These are phyloP conservation scores for Rhamnusium bicolor DNA, from an alignment of 2,888 invertebrate genomes.

Conservation along the genomic window DNA sequence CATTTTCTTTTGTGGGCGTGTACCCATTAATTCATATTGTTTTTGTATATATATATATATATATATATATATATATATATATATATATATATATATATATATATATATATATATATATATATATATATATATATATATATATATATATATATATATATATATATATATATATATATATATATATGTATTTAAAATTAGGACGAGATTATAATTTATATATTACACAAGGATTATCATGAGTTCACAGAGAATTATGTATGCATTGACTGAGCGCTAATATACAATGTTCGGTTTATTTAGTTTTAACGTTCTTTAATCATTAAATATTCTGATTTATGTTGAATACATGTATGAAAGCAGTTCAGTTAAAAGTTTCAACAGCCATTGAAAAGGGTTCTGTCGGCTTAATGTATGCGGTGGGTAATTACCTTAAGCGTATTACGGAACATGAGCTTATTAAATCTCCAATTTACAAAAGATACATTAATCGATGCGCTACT, in stretches of 20 bases:
- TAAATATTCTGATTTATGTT: slow-evolving; percentile 47
- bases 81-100: too few species aligned
- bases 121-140: too few species aligned
- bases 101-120: too few species aligned
- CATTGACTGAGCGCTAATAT: slow-evolving; percentile 8
- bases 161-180: too few species aligned
- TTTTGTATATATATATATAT: too few species aligned
- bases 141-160: too few species aligned
- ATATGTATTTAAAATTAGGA: too few species aligned
- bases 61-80: too few species aligned
- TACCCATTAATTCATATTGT: too few species aligned
- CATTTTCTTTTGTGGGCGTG: too few species aligned
- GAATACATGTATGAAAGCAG: slow-evolving; percentile 38
- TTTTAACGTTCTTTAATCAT: slow-evolving; percentile 47
- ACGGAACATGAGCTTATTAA: slow-evolving; percentile 27
- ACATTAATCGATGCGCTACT: neutral
- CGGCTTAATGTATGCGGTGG: slow-evolving; percentile 12
- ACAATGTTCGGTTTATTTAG: slow-evolving; percentile 27
- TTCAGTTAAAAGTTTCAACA: slow-evolving; percentile 13
- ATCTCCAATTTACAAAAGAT: slow-evolving; percentile 31
- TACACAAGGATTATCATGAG: too few species aligned
- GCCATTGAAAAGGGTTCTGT: slow-evolving; percentile 14
- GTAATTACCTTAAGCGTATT: slow-evolving; percentile 37
- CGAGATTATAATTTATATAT: too few species aligned
- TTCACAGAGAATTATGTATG: neutral